Conservation (phyloP, 1,140 invertebrate genomes). For the Drosophila kanapiae region DNA sequence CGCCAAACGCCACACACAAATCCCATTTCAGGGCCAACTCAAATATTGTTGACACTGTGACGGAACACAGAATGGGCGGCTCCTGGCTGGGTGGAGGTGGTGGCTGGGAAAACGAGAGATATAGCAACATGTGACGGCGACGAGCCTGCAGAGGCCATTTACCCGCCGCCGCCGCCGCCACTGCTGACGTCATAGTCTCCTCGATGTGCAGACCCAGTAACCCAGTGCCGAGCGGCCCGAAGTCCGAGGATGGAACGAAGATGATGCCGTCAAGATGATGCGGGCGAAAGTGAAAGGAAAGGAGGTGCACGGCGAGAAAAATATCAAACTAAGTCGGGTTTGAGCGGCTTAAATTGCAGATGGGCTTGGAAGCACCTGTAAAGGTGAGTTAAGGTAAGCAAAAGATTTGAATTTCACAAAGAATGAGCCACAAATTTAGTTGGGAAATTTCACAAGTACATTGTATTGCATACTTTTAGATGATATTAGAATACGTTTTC, state of each 20-base stretch:
- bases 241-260: constrained; percentile 22
- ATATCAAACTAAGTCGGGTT: background rate
- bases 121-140: constrained; percentile 74
- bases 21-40: constrained; percentile 57
- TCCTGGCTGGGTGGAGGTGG: constrained; percentile 5
- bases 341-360: background rate
- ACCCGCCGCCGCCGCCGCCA: constrained; percentile 65
- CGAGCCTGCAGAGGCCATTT: constrained; percentile 76
- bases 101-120: constrained; percentile 29
- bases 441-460: too few relatives aligned
- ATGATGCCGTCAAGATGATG: background rate
- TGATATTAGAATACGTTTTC: background rate
- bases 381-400: background rate
- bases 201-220: constrained; percentile 57
- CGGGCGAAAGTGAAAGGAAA: constrained; percentile 3
- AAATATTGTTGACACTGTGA: constrained; percentile 41
- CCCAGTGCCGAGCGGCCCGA: constrained; percentile 49
- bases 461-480: background rate
- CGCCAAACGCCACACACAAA: background rate
- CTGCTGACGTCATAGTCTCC: constrained; percentile 76
- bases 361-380: background rate
- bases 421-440: too few relatives aligned
- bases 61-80: background rate
- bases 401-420: too few relatives aligned
- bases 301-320: constrained; percentile 12